These are phyloP conservation scores for Gymnoscopelus braueri DNA, from an alignment of 2,797 vertebrate species.

Conservation along the genomic window DNA sequence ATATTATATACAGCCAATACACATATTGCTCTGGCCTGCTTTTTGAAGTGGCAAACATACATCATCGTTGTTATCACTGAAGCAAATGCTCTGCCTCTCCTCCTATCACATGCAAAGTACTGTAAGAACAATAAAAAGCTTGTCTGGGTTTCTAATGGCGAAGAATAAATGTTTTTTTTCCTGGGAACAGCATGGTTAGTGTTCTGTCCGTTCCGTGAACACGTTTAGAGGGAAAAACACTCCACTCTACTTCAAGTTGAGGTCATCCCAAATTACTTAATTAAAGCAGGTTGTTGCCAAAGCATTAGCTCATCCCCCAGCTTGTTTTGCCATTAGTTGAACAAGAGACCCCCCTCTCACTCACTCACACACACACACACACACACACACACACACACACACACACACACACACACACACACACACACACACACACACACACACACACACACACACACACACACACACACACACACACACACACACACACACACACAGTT, in stretches of 20 bases:
- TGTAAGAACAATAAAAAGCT: no score
- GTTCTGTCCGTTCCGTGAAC: conserved; percentile 41
- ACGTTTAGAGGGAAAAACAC: conserved; percentile 29
- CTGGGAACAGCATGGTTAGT: conserved; percentile 40
- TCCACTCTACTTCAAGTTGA: conserved; percentile 45
- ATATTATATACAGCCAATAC: conserved; percentile 17
- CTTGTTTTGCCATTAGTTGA: conserved; percentile 64
- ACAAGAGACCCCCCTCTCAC: conserved; percentile 35
- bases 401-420: no score
- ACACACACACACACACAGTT: no score
- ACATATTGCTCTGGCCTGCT: conserved; percentile 29
- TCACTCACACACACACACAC: no score
- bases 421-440: no score
- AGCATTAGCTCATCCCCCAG: conserved; percentile 69
- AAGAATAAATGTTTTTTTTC: conserved; percentile 48
- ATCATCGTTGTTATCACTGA: conserved; percentile 37
- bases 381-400: no score
- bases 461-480: no score
- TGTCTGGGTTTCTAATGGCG: conserved; percentile 20
- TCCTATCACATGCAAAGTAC: conserved; percentile 11
- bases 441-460: no score
- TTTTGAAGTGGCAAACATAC: conserved; percentile 37
- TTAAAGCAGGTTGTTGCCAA: conserved; percentile 72
- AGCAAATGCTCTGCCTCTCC: conserved; percentile 42
- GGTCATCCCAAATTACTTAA: conserved; percentile 67